A percentile compares a stretch with the other conserved stretches of the same genome.
Conservation (phyloP, 2,113 vertebrate species). For the Scytalopus superciliaris region DNA sequence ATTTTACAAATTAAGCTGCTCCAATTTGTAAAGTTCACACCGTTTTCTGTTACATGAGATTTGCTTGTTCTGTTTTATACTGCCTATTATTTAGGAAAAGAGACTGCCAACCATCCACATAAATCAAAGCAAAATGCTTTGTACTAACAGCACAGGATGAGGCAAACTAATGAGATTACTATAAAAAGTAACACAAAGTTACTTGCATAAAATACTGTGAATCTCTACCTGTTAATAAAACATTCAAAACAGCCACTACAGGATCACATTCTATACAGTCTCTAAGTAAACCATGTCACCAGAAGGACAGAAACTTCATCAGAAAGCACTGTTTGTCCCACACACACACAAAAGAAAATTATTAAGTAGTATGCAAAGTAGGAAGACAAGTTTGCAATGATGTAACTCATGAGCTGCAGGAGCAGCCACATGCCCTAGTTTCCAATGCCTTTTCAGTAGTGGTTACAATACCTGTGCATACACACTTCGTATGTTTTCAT, state of each 20-base stretch:
- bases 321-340: neutral
- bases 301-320: neutral
- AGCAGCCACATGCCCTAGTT: neutral
- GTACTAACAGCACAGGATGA: neutral
- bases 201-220: neutral
- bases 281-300: neutral
- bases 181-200: neutral
- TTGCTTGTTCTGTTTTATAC: neutral
- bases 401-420: neutral
- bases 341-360: neutral
- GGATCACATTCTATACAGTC: neutral
- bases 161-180: neutral
- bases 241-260: neutral
- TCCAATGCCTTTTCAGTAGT: neutral
- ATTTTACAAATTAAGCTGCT: neutral
- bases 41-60: neutral
- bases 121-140: neutral
- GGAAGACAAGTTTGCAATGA: neutral
- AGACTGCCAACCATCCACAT: neutral
- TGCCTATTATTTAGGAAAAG: neutral
- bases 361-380: neutral
- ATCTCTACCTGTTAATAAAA: neutral
- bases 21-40: neutral
- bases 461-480: accelerated
- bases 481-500: neutral